phyloP scores from a whole-genome alignment of 2,888 invertebrate species.

The Brachyopa scutellaris region DNA sequence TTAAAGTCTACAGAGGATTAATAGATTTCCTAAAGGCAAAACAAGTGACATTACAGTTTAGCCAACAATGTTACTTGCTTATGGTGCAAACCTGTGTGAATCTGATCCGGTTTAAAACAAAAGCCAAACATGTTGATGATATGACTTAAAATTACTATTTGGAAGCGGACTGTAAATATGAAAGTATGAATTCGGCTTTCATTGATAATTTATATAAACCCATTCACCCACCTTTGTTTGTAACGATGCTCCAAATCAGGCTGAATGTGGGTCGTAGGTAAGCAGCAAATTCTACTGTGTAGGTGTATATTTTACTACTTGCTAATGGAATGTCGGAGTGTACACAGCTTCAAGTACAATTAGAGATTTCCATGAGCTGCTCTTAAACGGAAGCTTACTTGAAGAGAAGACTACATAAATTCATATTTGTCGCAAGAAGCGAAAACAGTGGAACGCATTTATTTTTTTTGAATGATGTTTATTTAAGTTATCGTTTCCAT shows the following conservation, averaged over 20 bases:
- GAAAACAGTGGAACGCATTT: too few relatives aligned
- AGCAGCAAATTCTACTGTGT: neutral
- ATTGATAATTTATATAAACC: neutral
- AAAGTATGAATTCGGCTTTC: neutral
- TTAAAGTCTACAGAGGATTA: slow-evolving; percentile 5
- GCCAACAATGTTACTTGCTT: slow-evolving; percentile 22
- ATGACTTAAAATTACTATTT: neutral
- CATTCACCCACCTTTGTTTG: neutral
- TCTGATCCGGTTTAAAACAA: neutral
- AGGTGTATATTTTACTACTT: too few relatives aligned
- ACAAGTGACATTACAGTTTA: neutral
- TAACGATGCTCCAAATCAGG: neutral
- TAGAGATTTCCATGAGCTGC: too few relatives aligned
- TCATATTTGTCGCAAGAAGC: too few relatives aligned
- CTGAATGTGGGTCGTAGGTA: neutral
- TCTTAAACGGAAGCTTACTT: too few relatives aligned
- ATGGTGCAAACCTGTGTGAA: slow-evolving; percentile 32
- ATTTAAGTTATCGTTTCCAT: too few relatives aligned
- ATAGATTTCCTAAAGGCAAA: slow-evolving; percentile 20
- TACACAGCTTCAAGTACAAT: too few relatives aligned
- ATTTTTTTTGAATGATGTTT: too few relatives aligned
- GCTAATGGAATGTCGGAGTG: too few relatives aligned
- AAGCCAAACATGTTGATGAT: neutral
- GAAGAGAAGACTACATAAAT: too few relatives aligned
- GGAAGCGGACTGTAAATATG: neutral